phyloP scores from a whole-genome alignment of 1,140 invertebrate species.

The Caenorhabditis remanei region DNA sequence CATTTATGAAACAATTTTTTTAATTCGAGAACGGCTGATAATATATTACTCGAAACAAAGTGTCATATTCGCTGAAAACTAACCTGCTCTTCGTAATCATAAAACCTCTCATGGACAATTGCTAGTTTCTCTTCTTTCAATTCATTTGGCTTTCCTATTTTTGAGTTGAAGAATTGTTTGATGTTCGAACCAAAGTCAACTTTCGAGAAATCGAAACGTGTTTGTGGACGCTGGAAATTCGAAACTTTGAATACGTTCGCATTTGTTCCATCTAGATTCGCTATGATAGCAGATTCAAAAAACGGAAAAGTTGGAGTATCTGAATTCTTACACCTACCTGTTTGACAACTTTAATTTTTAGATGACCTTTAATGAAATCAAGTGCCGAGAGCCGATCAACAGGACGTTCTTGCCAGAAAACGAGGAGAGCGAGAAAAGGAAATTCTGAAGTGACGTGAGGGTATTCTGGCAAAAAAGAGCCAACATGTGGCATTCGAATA shows the following conservation, averaged over 20 bases:
- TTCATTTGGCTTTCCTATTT: constrained; percentile 17
- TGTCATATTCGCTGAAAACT: neutral
- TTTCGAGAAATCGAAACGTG: neutral
- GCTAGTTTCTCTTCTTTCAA: neutral
- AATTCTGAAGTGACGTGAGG: constrained; percentile 31
- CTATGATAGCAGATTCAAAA: neutral
- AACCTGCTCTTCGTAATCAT: constrained; percentile 1
- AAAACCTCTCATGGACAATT: neutral
- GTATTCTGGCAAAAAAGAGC: constrained; percentile 25
- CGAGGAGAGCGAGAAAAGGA: constrained; percentile 30
- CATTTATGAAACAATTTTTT: no score
- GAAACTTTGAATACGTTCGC: neutral
- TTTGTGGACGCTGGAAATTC: neutral
- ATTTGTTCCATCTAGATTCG: neutral
- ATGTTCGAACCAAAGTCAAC: neutral
- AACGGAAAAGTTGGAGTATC: no score
- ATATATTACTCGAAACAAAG: no score
- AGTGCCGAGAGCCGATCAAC: constrained; percentile 28
- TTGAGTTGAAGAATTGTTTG: neutral
- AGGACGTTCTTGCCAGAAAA: constrained; percentile 7
- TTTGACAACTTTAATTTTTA: neutral
- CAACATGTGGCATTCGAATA: no score
- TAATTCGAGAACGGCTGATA: no score
- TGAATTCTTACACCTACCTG: neutral
- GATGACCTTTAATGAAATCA: neutral